Base-by-base conservation (phyloP, 2,797 vertebrate genomes). In the Pitangus sulphuratus region DNA sequence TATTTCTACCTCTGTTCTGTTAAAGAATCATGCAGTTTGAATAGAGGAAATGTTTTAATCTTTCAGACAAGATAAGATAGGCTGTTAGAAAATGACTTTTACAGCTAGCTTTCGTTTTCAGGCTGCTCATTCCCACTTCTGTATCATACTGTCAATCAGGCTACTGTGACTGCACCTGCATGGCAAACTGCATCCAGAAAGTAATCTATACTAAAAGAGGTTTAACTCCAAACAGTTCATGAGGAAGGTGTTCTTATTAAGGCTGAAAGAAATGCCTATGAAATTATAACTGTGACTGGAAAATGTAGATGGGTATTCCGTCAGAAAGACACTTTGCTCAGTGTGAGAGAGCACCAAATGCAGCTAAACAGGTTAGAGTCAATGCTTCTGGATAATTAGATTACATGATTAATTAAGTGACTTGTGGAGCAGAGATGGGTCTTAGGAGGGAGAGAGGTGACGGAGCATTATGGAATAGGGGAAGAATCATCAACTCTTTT, bases 341-440 rank as follows among this genome's bases (percentile, higher is more conserved):
- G 11, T 64, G 64, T 68, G 45, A 77, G 88, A 70, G 84, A n/a
- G 11, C 71, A 77, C 64, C 11, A 21, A 60, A 39, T 71, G 31
- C 40, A 22, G 48, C 62, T 89, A 39, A 92, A 35, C 60, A 74
- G 56, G 64, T 87, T 83, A 74, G 83, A 91, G 68, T 68, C 31
- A 92, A 5, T 91, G 60, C 69, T 64, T 45, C 40, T 75, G 33
- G 28, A 40, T 96, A 83, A 89, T 87, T 87, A 65, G 51, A 87
- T 93, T 92, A 87, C 51, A 44, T 56, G 87, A 87, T 87, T 75
- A 89, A n/a, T 74, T 91, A 80, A 91, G 57, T 39, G 35, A 51
- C 10, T 87, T 70, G 75, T 60, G n/a, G 44, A 74, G 37, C 71
- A 83, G 62, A 74, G 26, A 15, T 31, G 45, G 33, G 8, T 62